phyloP scores from a whole-genome alignment of 1,140 invertebrate species.

The Arion vulgaris region DNA sequence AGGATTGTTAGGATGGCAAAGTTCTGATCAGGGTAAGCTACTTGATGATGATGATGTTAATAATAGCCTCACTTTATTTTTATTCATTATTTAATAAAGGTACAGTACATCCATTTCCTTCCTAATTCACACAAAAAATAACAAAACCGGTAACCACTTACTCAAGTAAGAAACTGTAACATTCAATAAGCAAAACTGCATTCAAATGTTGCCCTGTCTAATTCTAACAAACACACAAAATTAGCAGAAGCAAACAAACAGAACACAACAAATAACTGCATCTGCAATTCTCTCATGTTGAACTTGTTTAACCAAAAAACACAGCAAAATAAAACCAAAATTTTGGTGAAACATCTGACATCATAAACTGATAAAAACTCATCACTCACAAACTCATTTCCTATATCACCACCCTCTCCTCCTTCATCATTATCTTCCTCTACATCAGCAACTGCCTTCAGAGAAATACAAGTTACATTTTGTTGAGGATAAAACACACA shows the following conservation, averaged over 20 bases:
- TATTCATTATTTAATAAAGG: no score
- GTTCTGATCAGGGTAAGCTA: no score
- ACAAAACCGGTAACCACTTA: not conserved
- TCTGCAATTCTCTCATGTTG: not conserved
- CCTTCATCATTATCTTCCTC: not conserved
- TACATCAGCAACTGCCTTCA: not conserved
- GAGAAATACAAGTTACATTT: not conserved
- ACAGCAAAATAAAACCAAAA: not conserved
- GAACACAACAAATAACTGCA: not conserved
- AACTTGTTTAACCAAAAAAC: not conserved
- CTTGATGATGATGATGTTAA: no score
- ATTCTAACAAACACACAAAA: no score
- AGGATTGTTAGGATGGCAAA: no score
- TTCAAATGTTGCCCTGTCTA: no score
- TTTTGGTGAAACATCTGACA: not conserved
- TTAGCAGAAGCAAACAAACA: not conserved
- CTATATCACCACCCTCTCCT: not conserved
- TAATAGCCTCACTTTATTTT: no score
- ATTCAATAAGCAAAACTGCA: no score
- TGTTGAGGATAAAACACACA: not conserved
- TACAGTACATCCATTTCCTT: no score
- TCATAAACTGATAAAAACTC: not conserved
- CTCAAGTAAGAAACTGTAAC: not conserved
- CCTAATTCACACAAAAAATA: not conserved
- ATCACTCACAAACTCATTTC: slow-evolving; percentile 8